Conservation (phyloP, 2,888 invertebrate species). For the Nasonovia ribisnigri region DNA sequence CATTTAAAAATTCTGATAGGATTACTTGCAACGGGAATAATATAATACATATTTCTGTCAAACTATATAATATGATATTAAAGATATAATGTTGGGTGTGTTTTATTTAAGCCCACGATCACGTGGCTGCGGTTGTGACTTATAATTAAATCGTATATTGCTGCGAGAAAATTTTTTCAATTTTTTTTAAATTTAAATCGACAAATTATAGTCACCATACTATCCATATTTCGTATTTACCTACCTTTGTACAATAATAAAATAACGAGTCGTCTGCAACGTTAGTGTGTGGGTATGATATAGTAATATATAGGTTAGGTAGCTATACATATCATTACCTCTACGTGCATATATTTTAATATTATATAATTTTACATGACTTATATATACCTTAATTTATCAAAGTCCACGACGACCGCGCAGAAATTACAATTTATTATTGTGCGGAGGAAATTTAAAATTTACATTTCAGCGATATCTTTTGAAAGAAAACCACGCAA, state of each 20-base stretch:
- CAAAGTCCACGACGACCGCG: background rate
- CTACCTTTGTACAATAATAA: background rate
- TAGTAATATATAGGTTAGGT: background rate
- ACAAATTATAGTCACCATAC: background rate
- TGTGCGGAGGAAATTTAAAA: conserved; percentile 17
- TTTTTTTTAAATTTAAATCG: background rate
- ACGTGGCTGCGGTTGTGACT: background rate
- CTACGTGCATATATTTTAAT: background rate
- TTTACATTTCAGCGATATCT: conserved; percentile 28
- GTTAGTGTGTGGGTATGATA: background rate
- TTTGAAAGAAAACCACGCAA: background rate
- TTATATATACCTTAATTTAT: background rate
- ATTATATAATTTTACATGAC: background rate
- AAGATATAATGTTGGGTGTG: background rate
- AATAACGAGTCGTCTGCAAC: background rate
- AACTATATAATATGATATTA: background rate
- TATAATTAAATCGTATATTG: background rate
- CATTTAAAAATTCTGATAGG: background rate
- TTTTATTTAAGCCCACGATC: background rate
- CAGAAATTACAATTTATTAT: conserved; percentile 34
- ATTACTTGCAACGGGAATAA: background rate
- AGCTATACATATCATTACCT: background rate
- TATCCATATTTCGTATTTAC: background rate
- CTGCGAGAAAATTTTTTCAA: background rate
- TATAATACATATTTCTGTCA: background rate